Percentiles rank a stretch among this genome's conserved stretches.
phyloP scores from a whole-genome alignment of 2,888 invertebrate species.

The Agrotis segetum region DNA sequence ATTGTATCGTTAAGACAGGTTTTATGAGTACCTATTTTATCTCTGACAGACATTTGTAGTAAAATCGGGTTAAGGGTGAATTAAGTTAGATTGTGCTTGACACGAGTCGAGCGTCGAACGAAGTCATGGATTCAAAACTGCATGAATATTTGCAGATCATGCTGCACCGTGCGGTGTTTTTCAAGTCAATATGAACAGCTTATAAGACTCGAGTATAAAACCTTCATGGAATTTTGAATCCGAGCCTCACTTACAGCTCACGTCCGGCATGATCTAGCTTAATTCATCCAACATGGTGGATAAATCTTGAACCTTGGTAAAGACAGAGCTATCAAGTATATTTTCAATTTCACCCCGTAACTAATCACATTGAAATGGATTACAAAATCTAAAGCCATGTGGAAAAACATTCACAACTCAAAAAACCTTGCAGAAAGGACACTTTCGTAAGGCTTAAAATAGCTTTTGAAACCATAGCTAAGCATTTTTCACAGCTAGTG shows the following conservation, averaged over 20 bases:
- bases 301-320: neutral
- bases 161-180: too few species aligned
- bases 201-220: too few species aligned
- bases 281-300: neutral
- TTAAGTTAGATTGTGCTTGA: too few species aligned
- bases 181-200: too few species aligned
- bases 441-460: neutral
- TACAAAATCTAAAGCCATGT: neutral
- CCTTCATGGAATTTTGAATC: too few species aligned
- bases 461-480: neutral
- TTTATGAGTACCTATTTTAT: constrained; percentile 9
- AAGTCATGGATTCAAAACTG: too few species aligned
- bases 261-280: too few species aligned
- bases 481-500: neutral
- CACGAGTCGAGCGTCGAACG: too few species aligned
- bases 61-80: neutral
- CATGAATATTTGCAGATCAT: too few species aligned
- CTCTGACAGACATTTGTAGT: neutral
- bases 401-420: neutral
- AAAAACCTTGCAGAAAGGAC: neutral
- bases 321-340: neutral
- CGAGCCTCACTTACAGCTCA: too few species aligned
- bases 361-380: too few species aligned
- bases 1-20: constrained; percentile 22
- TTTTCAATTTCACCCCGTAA: neutral